A percentile compares a stretch with the other conserved stretches of the same genome.
Evolutionary conservation across 2,797 vertebrate genomes (phyloP).

Genomic region (Acrossocheilus fasciatus): DNA sequence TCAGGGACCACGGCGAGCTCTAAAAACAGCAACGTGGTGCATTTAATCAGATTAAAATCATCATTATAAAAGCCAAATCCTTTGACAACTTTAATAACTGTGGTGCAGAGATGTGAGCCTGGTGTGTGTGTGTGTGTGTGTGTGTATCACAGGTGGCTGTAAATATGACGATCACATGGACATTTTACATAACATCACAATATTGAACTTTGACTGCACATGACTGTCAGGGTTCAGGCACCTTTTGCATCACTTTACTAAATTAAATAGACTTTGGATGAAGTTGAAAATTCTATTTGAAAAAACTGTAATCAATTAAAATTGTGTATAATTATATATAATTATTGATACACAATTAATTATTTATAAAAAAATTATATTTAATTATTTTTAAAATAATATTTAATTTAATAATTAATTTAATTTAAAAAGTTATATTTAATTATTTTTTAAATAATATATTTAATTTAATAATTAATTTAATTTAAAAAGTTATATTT

Average conservation of each 20-base stretch:
- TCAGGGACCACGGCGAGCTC: not conserved
- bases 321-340: not conserved
- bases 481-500: not conserved
- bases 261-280: not conserved
- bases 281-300: not conserved
- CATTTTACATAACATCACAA: not conserved
- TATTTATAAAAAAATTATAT: not conserved
- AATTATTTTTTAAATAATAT: too few species aligned
- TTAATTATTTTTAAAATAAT: not conserved
- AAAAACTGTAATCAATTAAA: not conserved
- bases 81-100: slow-evolving; percentile 5
- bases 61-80: slow-evolving; percentile 33
- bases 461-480: too few species aligned
- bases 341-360: not conserved
- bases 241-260: not conserved
- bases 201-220: not conserved
- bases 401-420: too few species aligned
- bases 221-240: not conserved
- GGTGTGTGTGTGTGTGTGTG: slow-evolving; percentile 5
- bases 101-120: not conserved
- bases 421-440: too few species aligned
- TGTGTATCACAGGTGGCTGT: not conserved
- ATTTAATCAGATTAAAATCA: slow-evolving; percentile 28
- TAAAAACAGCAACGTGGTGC: not conserved
- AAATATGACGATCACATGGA: not conserved